Conservation (phyloP, 2,888 invertebrate genomes). For the Julus scandinavius region DNA sequence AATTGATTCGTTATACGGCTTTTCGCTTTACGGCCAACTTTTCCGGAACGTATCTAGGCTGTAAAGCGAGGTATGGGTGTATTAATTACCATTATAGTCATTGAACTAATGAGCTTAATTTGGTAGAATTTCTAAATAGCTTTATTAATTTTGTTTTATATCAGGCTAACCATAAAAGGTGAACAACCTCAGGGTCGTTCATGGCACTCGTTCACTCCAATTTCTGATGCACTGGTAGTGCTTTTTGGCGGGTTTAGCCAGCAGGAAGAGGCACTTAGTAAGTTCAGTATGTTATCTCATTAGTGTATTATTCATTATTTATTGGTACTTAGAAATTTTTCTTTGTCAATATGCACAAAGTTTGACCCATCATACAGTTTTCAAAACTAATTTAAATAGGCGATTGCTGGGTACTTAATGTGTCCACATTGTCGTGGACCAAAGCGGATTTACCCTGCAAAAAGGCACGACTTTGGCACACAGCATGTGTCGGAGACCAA, state of each 20-base stretch:
- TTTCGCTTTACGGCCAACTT: no score
- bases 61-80: no score
- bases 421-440: conserved; percentile 62
- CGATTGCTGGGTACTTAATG: conserved; percentile 65
- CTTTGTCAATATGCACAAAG: background rate
- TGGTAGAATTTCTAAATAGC: no score
- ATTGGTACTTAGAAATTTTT: background rate
- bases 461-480: conserved; percentile 65
- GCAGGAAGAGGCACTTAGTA: conserved; percentile 60
- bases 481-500: conserved; percentile 62
- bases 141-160: conserved; percentile 45
- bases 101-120: no score
- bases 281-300: conserved; percentile 56
- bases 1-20: no score
- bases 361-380: background rate
- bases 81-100: no score
- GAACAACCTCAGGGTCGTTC: conserved; percentile 64
- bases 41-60: no score
- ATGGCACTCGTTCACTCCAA: conserved; percentile 65
- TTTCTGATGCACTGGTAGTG: conserved; percentile 62
- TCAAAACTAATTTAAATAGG: conserved; percentile 60
- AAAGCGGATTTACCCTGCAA: conserved; percentile 60
- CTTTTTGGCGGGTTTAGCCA: conserved; percentile 63
- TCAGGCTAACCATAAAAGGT: conserved; percentile 61
- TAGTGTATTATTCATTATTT: conserved; percentile 47